Base-by-base conservation (phyloP, 2,888 invertebrate species). In the Troglohyphantes excavatus region DNA sequence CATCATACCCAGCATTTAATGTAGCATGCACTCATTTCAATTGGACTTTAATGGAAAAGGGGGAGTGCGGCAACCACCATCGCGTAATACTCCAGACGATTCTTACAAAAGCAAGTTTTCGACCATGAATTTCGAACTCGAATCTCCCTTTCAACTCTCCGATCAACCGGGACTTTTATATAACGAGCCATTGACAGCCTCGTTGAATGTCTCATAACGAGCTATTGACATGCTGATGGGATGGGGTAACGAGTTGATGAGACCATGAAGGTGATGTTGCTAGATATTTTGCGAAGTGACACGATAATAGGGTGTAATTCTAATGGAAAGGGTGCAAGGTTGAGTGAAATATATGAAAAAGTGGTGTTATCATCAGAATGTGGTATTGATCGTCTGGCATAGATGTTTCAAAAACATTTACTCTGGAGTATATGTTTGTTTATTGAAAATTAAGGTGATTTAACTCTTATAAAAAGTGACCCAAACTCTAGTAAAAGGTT, bases 181-280 rank as follows among this genome's bases (percentile, higher is more conserved):
- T 53, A 70, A 70, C 39, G 39, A 70, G 70, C 76, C 61, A 76
- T 76, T 76, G 76, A 76, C 59, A 61, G 53, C 9, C 5, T 7
- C 26, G 53, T 39, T 73, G 73, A 73, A 73, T 29, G 33, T 21
- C 76, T 33, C 13, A 59, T 76, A 76, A 76, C 39, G 76, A 76
- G 61, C 76, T 63, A 61, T 61, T 33, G 39, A 63, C 39, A 23
- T 9, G 11, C 6, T 23, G 17, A n/a, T 0, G 67, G 2, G 29
- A 67, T 5, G 23, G 17, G 29, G 27, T 2, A 68, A 29, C 29
- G 70, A 70, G 29, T 53, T 53, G 53, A 53, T 53, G 53, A 53
- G 53, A 53, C n/a, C n/a, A 53, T 17, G n/a, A 13, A 53, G 17
- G 5, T 53, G 53, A 53, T 2, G 53, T n/a, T 17, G n/a, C 53